Percentiles rank a stretch among this genome's conserved stretches.
Conservation (phyloP, 2,797 vertebrate species). For the Columba guinea region DNA sequence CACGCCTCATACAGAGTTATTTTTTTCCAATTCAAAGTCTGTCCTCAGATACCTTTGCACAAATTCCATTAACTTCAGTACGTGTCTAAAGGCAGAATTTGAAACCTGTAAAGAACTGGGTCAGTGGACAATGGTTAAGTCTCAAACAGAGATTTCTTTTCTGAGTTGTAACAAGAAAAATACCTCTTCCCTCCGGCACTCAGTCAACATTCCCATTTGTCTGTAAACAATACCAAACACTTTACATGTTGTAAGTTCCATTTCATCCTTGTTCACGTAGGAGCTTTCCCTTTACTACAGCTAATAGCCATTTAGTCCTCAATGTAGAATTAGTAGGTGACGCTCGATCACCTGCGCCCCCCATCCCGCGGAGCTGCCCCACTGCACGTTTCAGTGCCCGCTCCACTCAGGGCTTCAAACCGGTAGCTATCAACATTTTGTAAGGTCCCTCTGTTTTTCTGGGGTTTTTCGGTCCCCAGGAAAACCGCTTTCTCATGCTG, state of each 20-base stretch:
- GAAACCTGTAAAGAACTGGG: constrained; percentile 37
- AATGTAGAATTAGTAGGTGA: background rate
- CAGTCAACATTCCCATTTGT: background rate
- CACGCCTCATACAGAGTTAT: background rate
- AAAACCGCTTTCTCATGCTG: background rate
- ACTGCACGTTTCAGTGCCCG: background rate
- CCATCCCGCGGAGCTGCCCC: background rate
- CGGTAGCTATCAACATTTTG: background rate
- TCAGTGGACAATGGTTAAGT: constrained; percentile 25
- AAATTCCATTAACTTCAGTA: constrained; percentile 36
- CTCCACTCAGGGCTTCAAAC: background rate
- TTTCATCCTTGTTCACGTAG: background rate
- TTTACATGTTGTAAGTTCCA: background rate
- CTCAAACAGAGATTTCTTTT: constrained; percentile 7
- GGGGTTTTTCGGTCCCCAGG: too few species aligned
- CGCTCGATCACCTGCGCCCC: background rate
- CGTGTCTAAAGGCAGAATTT: constrained; percentile 17
- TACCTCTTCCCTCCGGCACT: background rate
- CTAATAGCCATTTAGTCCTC: background rate
- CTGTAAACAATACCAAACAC: constrained; percentile 19
- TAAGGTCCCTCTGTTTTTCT: background rate
- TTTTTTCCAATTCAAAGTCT: background rate
- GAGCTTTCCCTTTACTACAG: background rate
- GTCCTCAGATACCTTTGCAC: background rate
- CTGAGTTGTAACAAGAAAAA: background rate